Conservation (phyloP, 2,888 invertebrate genomes). For the Calliopum simillimum region DNA sequence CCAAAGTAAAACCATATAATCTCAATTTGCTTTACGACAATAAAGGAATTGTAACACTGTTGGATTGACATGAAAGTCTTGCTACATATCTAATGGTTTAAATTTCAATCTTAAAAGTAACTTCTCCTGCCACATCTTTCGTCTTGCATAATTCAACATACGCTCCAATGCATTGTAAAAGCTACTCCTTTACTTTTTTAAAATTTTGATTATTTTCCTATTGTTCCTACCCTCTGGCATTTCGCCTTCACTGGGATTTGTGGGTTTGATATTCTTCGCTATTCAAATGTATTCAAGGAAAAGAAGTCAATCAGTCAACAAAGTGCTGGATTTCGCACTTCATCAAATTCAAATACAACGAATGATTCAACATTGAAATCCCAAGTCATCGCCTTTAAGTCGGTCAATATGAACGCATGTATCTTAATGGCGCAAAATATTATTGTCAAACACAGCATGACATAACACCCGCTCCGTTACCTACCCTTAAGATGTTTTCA, state of each 20-base stretch:
- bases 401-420: no score
- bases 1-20: neutral
- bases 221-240: neutral
- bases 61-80: neutral
- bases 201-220: slow-evolving; percentile 18
- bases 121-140: neutral
- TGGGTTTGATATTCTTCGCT: slow-evolving; percentile 29
- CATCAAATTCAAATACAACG: slow-evolving; percentile 53
- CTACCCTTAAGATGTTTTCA: no score
- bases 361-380: neutral
- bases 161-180: neutral
- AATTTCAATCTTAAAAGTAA: slow-evolving; percentile 1
- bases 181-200: slow-evolving; percentile 19
- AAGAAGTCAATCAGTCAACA: slow-evolving; percentile 64
- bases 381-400: neutral
- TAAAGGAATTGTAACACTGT: neutral
- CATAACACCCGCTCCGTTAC: no score
- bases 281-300: slow-evolving; percentile 62
- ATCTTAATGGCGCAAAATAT: no score
- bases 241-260: neutral
- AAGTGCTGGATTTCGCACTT: slow-evolving; percentile 63
- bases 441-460: no score
- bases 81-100: neutral
- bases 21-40: neutral
- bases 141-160: no score